A percentile compares a stretch with the other conserved stretches of the same genome.
These are phyloP conservation scores for Parapsyche elsis DNA, from an alignment of 1,140 invertebrate genomes.

Conservation along the genomic window DNA sequence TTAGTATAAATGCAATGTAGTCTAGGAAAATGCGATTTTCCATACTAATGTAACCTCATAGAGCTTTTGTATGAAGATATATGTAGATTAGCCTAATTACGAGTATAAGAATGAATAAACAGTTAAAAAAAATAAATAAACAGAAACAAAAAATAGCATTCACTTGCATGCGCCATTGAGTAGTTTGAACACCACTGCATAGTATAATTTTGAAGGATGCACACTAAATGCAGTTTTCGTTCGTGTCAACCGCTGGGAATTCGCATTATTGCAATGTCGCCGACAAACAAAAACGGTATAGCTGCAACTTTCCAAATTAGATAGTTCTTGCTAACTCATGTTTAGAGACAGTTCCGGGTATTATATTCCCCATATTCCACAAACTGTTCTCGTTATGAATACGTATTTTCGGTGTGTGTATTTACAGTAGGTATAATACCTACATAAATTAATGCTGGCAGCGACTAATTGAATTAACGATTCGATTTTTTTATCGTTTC, in stretches of 20 bases:
- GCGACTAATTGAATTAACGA: background rate
- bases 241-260: conserved; percentile 39
- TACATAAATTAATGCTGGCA: background rate
- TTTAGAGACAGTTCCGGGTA: conserved; percentile 41
- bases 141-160: no score
- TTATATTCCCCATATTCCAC: conserved; percentile 40
- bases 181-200: no score
- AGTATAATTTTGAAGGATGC: background rate
- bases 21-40: no score
- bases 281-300: conserved; percentile 52
- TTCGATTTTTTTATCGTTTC: background rate
- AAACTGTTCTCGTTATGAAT: background rate
- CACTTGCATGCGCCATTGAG: no score
- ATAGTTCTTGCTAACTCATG: conserved; percentile 52
- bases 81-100: no score
- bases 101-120: no score
- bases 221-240: background rate
- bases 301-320: conserved; percentile 52
- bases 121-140: no score
- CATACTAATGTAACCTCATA: no score
- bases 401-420: background rate
- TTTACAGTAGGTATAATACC: background rate
- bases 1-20: no score
- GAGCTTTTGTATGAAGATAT: no score
- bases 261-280: conserved; percentile 54